A percentile compares a stretch with the other conserved stretches of the same genome.
These are phyloP conservation scores for Blastomussa wellsi DNA, from an alignment of 92 coral and sea anemone species.

Conservation along the genomic window DNA sequence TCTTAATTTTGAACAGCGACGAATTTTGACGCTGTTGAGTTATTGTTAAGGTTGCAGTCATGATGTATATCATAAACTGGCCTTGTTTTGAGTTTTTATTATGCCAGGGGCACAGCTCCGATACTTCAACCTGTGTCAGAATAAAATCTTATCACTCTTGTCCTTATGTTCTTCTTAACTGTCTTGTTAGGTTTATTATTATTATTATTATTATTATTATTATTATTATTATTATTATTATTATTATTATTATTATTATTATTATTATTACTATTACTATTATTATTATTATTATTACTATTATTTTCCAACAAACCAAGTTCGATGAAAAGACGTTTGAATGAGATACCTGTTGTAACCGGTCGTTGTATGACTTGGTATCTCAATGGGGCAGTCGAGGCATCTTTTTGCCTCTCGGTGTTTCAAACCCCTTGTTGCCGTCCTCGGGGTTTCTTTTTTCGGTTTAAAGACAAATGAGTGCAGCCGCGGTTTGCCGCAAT, in stretches of 20 bases:
- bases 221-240: neutral
- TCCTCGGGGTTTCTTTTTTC: constrained; percentile 1
- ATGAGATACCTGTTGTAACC: constrained; percentile 3
- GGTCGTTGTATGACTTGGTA: neutral
- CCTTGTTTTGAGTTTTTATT: neutral
- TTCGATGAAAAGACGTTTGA: neutral
- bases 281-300: neutral
- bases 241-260: neutral
- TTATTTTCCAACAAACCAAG: constrained; percentile 1
- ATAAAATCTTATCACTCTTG: neutral
- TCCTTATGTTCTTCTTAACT: neutral
- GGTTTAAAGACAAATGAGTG: constrained; percentile 11
- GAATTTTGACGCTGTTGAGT: neutral
- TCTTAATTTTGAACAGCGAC: too few relatives aligned
- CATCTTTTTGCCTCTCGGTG: neutral
- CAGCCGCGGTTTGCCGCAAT: constrained; percentile 16
- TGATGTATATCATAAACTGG: neutral
- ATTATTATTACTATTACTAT: neutral
- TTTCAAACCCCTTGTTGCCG: constrained; percentile 14
- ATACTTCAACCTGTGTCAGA: neutral
- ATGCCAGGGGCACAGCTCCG: neutral
- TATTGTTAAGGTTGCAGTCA: neutral
- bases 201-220: neutral
- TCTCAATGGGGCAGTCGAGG: constrained; percentile 2
- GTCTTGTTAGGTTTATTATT: neutral